Evolutionary conservation across 2,113 vertebrate species (phyloP).

Genomic region (Plecotus auritus): DNA sequence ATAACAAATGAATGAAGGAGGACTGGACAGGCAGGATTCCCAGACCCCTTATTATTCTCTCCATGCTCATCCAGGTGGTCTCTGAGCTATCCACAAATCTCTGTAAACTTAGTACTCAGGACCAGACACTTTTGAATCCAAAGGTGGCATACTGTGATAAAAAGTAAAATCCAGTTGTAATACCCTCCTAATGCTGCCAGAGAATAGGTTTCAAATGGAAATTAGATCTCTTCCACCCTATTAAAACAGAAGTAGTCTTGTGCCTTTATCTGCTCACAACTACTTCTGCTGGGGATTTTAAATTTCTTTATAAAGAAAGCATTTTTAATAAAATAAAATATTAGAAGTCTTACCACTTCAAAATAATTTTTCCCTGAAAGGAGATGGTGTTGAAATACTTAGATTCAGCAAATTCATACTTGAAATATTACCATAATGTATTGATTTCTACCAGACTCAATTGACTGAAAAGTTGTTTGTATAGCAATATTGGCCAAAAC

Average conservation of each 20-base stretch:
- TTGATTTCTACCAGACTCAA: constrained; percentile 95
- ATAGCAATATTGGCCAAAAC: constrained; percentile 95
- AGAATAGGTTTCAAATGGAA: background rate
- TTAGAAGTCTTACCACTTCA: constrained; percentile 53
- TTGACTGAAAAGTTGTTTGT: constrained; percentile 99
- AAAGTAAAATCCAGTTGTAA: background rate
- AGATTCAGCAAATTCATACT: constrained; percentile 88
- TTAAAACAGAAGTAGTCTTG: background rate
- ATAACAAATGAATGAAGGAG: background rate
- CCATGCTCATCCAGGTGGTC: background rate
- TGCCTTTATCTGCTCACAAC: background rate
- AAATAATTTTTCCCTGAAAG: constrained; percentile 72
- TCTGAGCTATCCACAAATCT: background rate
- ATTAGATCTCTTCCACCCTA: background rate
- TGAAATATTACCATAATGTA: constrained; percentile 88
- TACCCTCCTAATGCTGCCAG: background rate
- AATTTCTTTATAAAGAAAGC: constrained; percentile 57
- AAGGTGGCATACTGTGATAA: background rate
- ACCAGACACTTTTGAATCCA: background rate
- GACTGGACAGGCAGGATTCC: background rate
- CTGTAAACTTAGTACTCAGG: background rate
- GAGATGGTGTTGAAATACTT: constrained; percentile 78
- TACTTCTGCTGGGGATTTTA: background rate
- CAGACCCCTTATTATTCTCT: background rate
- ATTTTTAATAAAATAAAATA: constrained; percentile 60